Evolutionary conservation across 1,140 invertebrate genomes (phyloP), one percentile per base, ranked within the genome.

Genomic region (Coelopa frigida): DNA sequence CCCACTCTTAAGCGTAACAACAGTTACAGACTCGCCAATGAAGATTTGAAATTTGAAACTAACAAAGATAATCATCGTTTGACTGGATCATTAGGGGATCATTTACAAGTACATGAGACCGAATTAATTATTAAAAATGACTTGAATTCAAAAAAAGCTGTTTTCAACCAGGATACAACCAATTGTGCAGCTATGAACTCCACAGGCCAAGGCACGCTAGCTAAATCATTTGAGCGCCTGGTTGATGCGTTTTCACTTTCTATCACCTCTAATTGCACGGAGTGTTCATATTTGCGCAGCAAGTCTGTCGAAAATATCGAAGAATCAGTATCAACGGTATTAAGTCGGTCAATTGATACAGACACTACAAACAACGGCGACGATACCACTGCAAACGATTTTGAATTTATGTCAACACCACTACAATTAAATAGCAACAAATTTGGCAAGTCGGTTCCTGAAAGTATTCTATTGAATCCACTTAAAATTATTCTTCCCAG

Each of bases 11-110:
- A 87, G 71, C 77, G 87, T 35, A 89, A 85, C 63, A 85, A 89
- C 62, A 89, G 87, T 70, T 91, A 91, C 61, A 80, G 87, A 49
- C 78, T 88, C 65, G 88, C 88, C 2, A 90, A 89, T 70, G 61
- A 64, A 29, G 61, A 64, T 33, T 56, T 67, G 23, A 63, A 66
- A 51, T 53, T 67, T 43, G 55, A 64, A 51, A 54, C 54, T 55
- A 63, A 66, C 48, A 66, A 66, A 52, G 62, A 66, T 48, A 66
- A 66, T 36, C 51, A 27, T 46, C n/a, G n/a, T n/a, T n/a, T n/a
- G n/a, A n/a, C n/a, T n/a, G n/a, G n/a, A n/a, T n/a, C n/a, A n/a
- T n/a, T n/a, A n/a, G n/a, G n/a, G n/a, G n/a, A n/a, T n/a, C n/a
- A n/a, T n/a, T n/a, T n/a, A n/a, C n/a, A n/a, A n/a, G n/a, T n/a